These are phyloP conservation scores for Austrolebias charrua DNA, from an alignment of 2,797 vertebrate species.

Conservation along the genomic window DNA sequence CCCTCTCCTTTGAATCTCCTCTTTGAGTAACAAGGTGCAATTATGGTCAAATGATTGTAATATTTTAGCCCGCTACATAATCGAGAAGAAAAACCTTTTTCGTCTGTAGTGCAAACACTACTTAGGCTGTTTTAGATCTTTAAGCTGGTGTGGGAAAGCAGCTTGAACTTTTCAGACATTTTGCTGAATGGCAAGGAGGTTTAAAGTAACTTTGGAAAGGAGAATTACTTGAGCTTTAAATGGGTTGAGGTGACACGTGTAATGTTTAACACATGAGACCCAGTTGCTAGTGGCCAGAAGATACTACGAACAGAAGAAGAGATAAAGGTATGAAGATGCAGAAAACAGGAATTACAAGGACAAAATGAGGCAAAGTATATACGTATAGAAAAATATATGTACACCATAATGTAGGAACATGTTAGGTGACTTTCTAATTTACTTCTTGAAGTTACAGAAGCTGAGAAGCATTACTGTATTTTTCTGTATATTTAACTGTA, in stretches of 20 bases:
- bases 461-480: not conserved
- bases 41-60: slow-evolving; percentile 65
- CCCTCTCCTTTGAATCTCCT: slow-evolving; percentile 43
- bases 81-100: slow-evolving; percentile 52
- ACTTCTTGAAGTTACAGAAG: not conserved
- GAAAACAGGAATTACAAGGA: not conserved
- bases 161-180: slow-evolving; percentile 39
- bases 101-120: slow-evolving; percentile 62
- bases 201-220: slow-evolving; percentile 32
- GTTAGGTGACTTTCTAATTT: not conserved
- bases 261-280: slow-evolving; percentile 52
- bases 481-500: no score
- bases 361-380: not conserved
- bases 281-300: slow-evolving; percentile 9
- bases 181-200: slow-evolving; percentile 36
- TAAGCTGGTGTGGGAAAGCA: slow-evolving; percentile 42
- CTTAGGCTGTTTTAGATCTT: slow-evolving; percentile 51
- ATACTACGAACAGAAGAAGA: slow-evolving; percentile 3
- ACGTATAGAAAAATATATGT: not conserved
- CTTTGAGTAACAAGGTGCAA: slow-evolving; percentile 61
- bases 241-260: slow-evolving; percentile 37
- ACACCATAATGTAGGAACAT: not conserved
- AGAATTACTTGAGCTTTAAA: slow-evolving; percentile 35
- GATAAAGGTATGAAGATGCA: slow-evolving; percentile 18
- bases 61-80: slow-evolving; percentile 64